Conservation (phyloP, 2,113 vertebrate species). For the Phalacrocorax pelagicus region DNA sequence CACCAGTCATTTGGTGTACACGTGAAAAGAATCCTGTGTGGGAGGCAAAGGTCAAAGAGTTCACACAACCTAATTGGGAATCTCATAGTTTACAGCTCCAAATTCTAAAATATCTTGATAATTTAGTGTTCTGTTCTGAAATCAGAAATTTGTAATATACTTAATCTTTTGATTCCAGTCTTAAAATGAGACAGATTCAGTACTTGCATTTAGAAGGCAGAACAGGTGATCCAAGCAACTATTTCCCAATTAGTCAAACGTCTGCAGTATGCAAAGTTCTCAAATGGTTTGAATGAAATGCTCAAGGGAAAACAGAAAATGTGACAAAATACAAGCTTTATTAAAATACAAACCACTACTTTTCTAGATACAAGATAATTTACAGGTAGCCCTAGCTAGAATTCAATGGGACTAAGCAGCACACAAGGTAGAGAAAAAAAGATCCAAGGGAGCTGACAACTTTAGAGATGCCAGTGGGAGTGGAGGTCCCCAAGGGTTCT, state of each 20-base stretch:
- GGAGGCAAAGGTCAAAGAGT: neutral
- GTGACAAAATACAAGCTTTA: neutral
- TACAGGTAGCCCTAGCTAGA: neutral
- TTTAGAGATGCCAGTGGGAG: neutral
- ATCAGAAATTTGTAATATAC: neutral
- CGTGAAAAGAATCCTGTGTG: neutral
- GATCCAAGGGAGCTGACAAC: neutral
- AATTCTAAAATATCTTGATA: neutral
- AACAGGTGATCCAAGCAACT: neutral
- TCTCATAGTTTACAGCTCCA: neutral
- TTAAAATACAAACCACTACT: neutral
- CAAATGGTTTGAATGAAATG: neutral
- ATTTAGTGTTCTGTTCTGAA: neutral
- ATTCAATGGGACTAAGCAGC: neutral
- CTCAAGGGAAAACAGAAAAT: neutral
- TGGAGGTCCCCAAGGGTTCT: neutral
- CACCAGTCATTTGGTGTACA: neutral
- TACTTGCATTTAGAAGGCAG: neutral
- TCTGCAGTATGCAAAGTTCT: neutral
- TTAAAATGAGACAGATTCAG: neutral
- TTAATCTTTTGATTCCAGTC: neutral
- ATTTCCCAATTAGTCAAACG: neutral
- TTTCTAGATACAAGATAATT: neutral
- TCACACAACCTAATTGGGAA: neutral
- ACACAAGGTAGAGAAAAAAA: neutral